Evolutionary conservation across 2,797 vertebrate genomes (phyloP).

Genomic region (Neomorphus geoffroyi): DNA sequence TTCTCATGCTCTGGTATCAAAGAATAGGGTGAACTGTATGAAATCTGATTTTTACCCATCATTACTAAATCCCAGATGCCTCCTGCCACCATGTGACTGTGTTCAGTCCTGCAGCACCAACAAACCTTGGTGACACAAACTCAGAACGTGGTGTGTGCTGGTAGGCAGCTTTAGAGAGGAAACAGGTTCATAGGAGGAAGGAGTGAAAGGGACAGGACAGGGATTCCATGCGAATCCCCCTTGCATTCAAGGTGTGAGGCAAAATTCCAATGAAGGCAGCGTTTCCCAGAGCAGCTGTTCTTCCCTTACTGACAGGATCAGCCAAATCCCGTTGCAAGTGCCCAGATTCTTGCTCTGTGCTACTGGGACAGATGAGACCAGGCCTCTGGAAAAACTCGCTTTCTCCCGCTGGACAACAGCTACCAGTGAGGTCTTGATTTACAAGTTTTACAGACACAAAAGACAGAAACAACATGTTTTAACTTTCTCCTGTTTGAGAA

Average conservation of each 20-base stretch:
- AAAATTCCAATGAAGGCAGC: not conserved
- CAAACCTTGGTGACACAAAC: not conserved
- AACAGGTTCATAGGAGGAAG: accelerated
- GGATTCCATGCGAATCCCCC: not conserved
- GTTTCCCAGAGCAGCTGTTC: not conserved
- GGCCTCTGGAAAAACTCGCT: not conserved
- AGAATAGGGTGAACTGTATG: not conserved
- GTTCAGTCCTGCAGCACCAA: not conserved
- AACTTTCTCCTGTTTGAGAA: not conserved
- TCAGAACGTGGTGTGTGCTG: not conserved
- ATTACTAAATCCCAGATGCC: not conserved
- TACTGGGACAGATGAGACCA: not conserved
- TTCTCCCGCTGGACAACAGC: not conserved
- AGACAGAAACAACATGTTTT: not conserved
- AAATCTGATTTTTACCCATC: not conserved
- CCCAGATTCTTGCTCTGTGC: not conserved
- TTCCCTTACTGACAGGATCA: not conserved
- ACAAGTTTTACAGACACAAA: not conserved
- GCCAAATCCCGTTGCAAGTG: not conserved
- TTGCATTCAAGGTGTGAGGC: not conserved
- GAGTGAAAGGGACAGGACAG: not conserved
- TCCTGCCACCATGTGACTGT: not conserved
- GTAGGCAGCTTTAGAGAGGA: not conserved
- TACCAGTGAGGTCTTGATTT: not conserved
- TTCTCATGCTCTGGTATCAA: not conserved